Evolutionary conservation across 2,888 invertebrate genomes (phyloP).

Genomic region (Nymphalis urticae): DNA sequence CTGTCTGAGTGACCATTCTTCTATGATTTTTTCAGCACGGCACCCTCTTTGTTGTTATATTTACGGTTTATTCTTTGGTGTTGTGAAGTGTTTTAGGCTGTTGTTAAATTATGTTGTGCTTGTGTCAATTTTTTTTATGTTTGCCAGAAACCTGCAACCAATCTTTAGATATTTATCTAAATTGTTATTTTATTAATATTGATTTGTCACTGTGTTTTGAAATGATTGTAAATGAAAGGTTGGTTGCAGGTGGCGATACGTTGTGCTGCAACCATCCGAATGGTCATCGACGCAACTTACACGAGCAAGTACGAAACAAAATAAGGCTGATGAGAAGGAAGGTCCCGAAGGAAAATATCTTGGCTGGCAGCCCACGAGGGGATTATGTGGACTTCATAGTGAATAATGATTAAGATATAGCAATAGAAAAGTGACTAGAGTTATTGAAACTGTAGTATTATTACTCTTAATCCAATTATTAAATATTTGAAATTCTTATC

Average conservation of each 20-base stretch:
- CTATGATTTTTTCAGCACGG: background rate
- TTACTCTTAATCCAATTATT: too few relatives aligned
- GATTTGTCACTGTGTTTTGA: slow-evolving; percentile 32
- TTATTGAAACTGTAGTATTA: too few relatives aligned
- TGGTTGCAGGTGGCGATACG: slow-evolving; percentile 76
- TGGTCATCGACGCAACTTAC: slow-evolving; percentile 67
- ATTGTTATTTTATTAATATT: slow-evolving; percentile 3
- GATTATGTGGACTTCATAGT: slow-evolving; percentile 74
- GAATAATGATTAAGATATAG: slow-evolving; percentile 61
- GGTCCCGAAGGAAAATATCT: slow-evolving; percentile 65
- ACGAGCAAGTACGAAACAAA: slow-evolving; percentile 59
- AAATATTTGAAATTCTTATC: too few relatives aligned
- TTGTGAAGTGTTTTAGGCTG: background rate
- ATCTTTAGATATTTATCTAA: slow-evolving; percentile 9
- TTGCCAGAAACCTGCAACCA: slow-evolving; percentile 30
- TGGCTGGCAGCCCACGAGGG: slow-evolving; percentile 54
- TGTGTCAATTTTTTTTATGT: background rate
- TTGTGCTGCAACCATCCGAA: slow-evolving; percentile 57
- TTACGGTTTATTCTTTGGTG: background rate
- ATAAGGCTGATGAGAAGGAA: slow-evolving; percentile 57
- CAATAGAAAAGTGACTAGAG: background rate
- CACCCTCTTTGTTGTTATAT: background rate
- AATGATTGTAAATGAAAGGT: slow-evolving; percentile 51
- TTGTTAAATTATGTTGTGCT: background rate
- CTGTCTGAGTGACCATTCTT: background rate